A percentile compares a stretch with the other conserved stretches of the same genome.
phyloP scores from a whole-genome alignment of 2,797 vertebrate species.

The Lagocephalus sceleratus region DNA sequence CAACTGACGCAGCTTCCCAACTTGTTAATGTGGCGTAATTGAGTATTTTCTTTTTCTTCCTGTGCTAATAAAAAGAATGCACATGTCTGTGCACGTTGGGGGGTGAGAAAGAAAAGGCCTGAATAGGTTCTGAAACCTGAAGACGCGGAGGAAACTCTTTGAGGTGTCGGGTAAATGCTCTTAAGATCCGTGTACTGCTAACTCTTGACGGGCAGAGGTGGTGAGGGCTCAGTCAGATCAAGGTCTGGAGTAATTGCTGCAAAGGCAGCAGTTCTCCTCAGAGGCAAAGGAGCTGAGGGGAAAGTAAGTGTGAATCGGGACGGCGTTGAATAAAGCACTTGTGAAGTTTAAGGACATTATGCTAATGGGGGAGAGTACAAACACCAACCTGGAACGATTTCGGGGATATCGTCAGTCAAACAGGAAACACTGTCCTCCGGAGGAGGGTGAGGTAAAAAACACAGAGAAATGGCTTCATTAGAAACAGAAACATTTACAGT shows the following conservation, averaged over 20 bases:
- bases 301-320: constrained; percentile 58
- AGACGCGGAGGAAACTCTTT: neutral
- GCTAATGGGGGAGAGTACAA: constrained; percentile 38
- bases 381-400: constrained; percentile 16
- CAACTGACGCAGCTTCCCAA: constrained; percentile 36
- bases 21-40: constrained; percentile 30
- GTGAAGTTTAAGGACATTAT: constrained; percentile 53
- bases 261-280: constrained; percentile 46
- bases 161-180: constrained; percentile 14
- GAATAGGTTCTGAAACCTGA: constrained; percentile 21
- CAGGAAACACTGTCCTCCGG: neutral
- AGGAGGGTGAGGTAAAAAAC: constrained; percentile 38
- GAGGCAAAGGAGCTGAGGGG: constrained; percentile 46
- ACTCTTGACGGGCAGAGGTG: constrained; percentile 11
- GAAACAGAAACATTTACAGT: constrained; percentile 73
- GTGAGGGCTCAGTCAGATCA: constrained; percentile 48
- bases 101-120: constrained; percentile 1
- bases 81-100: constrained; percentile 4
- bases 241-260: constrained; percentile 56
- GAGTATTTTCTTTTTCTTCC: constrained; percentile 1
- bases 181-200: constrained; percentile 21
- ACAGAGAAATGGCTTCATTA: constrained; percentile 65
- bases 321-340: constrained; percentile 41
- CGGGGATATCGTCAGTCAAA: constrained; percentile 44
- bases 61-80: constrained; percentile 22